Evolutionary conservation across 2,797 vertebrate species (phyloP), one percentile per base, ranked within the genome.

Genomic region (Hippopotamyrus pictus): DNA sequence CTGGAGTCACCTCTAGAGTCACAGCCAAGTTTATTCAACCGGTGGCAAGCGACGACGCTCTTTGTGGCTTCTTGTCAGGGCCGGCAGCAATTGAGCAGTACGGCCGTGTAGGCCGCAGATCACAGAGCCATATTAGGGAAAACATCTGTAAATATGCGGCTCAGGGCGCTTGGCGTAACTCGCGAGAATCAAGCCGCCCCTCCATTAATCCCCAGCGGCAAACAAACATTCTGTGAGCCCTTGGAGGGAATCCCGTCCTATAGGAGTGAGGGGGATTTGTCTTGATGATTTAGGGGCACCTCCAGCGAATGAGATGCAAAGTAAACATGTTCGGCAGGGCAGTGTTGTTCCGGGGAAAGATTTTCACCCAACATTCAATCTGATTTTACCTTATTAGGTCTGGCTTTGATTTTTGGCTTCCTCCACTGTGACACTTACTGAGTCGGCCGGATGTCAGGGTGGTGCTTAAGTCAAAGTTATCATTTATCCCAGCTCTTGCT

Each of bases 351-450:
- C 91, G 87, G 91, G 91, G 89, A 90, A 87, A 91, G 89, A 91
- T 93, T 94, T 94, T 94, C 92, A 82, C 90, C 29, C 83, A 90
- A 92, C 93, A 92, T 94, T 87, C 29, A 90, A 89, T 79, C 89
- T 79, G 92, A 94, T 92, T 93, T 96, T 91, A 91, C 96, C 95
- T 93, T 96, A 95, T 96, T 96, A 95, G 96, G 96, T 44, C 69
- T 93, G 92, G 92, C 92, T 92, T 92, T 91, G 93, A 79, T 33
- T 79, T 46, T 90, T 73, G 54, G 73, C 90, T 84, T 73, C 73
- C 65, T 73, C 19, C 22, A 37, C 33, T 17, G 46, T 85, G 76
- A 54, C 41, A 22, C 85, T 89, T 69, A 33, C 46, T 11, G 5
- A 25, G 14, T 19, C 5, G 29, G 29, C 51, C 87, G 53, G 50